Conservation (phyloP, 2,888 invertebrate species). For the Theretra japonica region DNA sequence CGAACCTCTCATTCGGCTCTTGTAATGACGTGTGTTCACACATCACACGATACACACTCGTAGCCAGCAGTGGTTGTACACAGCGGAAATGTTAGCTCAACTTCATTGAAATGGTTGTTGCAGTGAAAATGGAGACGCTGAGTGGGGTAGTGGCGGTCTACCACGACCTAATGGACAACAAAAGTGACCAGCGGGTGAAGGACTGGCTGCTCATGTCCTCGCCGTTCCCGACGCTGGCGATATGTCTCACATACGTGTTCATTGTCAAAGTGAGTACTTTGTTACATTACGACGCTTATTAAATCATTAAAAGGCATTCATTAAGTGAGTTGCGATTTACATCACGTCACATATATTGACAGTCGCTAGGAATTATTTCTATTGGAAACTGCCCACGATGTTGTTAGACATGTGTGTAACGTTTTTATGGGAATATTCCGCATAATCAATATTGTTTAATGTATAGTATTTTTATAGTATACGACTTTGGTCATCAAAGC, state of each 20-base stretch:
- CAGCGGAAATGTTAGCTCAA: neutral
- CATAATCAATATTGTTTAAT: neutral
- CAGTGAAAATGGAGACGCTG: slow-evolving; percentile 86
- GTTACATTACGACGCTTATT: slow-evolving; percentile 30
- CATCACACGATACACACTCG: slow-evolving; percentile 30
- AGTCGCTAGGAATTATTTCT: slow-evolving; percentile 51
- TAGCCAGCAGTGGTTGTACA: neutral
- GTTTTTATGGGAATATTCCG: slow-evolving; percentile 26
- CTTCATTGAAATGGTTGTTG: slow-evolving; percentile 52
- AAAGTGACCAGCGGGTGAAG: slow-evolving; percentile 92
- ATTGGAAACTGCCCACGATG: slow-evolving; percentile 46
- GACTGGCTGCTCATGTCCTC: slow-evolving; percentile 93
- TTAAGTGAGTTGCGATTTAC: slow-evolving; percentile 28
- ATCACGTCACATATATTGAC: slow-evolving; percentile 37
- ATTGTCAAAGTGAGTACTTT: slow-evolving; percentile 86
- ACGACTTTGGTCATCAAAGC: neutral
- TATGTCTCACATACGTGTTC: slow-evolving; percentile 90
- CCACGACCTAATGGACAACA: slow-evolving; percentile 92
- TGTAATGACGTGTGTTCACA: slow-evolving; percentile 44
- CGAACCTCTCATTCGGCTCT: slow-evolving; percentile 49
- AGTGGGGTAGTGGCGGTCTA: slow-evolving; percentile 86
- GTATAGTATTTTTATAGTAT: neutral
- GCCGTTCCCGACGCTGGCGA: slow-evolving; percentile 90
- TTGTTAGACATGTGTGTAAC: neutral
- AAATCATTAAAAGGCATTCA: slow-evolving; percentile 42